phyloP scores from a whole-genome alignment of 2,113 vertebrate genomes.

The Herpetotheres cachinnans region DNA sequence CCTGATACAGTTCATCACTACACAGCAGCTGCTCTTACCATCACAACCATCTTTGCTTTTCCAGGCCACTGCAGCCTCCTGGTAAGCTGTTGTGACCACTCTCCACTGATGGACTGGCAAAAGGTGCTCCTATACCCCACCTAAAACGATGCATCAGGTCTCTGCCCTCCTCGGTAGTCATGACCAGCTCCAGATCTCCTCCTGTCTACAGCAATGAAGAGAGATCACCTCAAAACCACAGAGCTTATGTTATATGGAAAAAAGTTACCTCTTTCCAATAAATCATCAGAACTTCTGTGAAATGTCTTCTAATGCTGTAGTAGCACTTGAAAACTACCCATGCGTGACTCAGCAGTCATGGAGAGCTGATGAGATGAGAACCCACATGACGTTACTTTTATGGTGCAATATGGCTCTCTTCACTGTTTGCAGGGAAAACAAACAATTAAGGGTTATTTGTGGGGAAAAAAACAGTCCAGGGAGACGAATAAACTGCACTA shows the following conservation, averaged over 20 bases:
- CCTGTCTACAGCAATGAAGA: neutral
- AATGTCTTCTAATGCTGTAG: neutral
- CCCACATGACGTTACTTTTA: slow-evolving; percentile 41
- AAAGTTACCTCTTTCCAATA: neutral
- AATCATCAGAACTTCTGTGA: neutral
- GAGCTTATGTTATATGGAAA: neutral
- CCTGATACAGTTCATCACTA: neutral
- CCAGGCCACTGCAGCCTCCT: neutral
- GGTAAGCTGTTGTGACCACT: neutral
- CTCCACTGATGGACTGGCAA: neutral
- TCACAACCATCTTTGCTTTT: neutral
- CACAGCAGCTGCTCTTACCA: neutral
- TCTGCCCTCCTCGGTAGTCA: neutral
- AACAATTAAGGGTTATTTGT: slow-evolving; percentile 50
- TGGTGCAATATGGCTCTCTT: slow-evolving; percentile 26
- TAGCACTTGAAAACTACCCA: slow-evolving; percentile 8
- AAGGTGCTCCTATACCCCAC: neutral
- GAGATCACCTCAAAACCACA: neutral
- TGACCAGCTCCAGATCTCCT: neutral
- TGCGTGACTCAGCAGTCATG: slow-evolving; percentile 15
- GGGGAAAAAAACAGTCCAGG: neutral
- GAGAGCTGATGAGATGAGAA: slow-evolving; percentile 42
- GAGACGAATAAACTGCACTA: neutral
- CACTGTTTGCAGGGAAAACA: slow-evolving; percentile 21
- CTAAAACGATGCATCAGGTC: neutral